Evolutionary conservation across 2,113 vertebrate genomes (phyloP), one percentile per base, ranked within the genome.

Genomic region (Ellobius talpinus): DNA sequence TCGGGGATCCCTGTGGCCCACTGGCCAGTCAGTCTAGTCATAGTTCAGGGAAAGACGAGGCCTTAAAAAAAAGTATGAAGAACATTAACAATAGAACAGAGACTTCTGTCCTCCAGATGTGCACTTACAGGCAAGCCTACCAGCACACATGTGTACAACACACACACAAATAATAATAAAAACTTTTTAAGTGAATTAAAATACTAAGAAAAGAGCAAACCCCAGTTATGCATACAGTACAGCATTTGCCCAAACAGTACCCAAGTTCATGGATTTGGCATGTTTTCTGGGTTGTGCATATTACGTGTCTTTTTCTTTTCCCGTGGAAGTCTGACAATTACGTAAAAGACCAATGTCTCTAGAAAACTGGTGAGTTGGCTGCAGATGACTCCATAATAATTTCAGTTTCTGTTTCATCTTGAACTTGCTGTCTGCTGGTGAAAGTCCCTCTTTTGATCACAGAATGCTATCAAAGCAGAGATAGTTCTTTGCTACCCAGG

Each of bases 371-470:
- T 11, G 1, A 1, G 45, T 94, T 86, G 29, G 68, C 63, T 23
- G 1, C 50, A 1, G 11, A n/a, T 61, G 66, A 87, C 70, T 72
- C 74, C 45, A 10, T 79, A 29, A 52, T 86, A 87, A 65, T 50
- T 47, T 52, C 55, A 63, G 52, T 66, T 90, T 90, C 96, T 92
- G 70, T 74, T 90, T 86, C 66, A 63, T 89, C 96, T 92, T 58
- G 42, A 55, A 23, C 88, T 52, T 95, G 77, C 87, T 70, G 87
- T 95, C 68, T 90, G 73, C 91, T 86, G 50, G 63, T 90, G 11
- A 58, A 93, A 86, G 93, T 45, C 21, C n/a, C n/a, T 94, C 50
- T 76, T 96, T 91, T 95, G 72, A 84, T 94, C 95, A 95, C 73
- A 61, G 89, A 77, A 52, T 61, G 58, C 68, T 91, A 85, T 78